A percentile compares a stretch with the other conserved stretches of the same genome.
Evolutionary conservation across 2,888 invertebrate genomes (phyloP).

Genomic region (Elysia crispata): DNA sequence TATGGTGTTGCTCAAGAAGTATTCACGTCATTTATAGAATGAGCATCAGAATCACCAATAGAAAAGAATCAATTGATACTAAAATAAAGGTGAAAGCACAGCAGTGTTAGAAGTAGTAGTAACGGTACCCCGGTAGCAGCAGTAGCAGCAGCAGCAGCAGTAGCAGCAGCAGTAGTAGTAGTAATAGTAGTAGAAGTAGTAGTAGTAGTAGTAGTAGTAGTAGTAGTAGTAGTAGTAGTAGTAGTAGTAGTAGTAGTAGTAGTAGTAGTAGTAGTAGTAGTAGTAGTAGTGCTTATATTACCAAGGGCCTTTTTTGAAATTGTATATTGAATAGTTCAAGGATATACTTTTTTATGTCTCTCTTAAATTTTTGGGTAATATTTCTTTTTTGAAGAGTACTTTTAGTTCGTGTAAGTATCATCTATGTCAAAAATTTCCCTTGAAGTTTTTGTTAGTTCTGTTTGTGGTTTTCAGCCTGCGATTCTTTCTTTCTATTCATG

Average conservation of each 20-base stretch:
- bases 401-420: too few relatives aligned
- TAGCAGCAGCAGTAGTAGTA: neutral
- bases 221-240: neutral
- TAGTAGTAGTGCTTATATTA: neutral
- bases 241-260: neutral
- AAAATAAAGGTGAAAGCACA: neutral
- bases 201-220: slow-evolving; percentile 1
- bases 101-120: neutral
- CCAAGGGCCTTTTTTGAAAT: too few relatives aligned
- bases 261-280: slow-evolving; percentile 2
- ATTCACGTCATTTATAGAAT: neutral
- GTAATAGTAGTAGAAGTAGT: slow-evolving; percentile 4
- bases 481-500: too few relatives aligned
- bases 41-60: neutral
- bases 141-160: neutral
- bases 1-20: too few relatives aligned
- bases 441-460: too few relatives aligned
- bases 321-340: too few relatives aligned
- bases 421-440: too few relatives aligned
- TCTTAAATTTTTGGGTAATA: too few relatives aligned
- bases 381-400: too few relatives aligned
- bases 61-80: neutral
- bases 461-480: too few relatives aligned
- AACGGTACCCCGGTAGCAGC: neutral
- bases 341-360: too few relatives aligned